Conservation (phyloP, 2,888 invertebrate species). For the Dicyrtomina minuta region DNA sequence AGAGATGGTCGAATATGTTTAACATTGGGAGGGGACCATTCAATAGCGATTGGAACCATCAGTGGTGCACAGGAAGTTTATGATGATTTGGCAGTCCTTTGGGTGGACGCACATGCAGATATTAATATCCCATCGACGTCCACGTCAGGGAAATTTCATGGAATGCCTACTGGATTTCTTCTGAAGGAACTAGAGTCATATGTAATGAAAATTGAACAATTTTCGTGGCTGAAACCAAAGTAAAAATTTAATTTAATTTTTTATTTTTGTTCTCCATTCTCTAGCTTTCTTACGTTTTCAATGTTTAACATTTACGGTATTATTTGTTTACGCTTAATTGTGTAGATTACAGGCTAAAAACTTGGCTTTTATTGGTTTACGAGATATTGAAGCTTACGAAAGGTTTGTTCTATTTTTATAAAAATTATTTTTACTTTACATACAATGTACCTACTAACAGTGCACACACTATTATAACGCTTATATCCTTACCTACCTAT, state of each 20-base stretch:
- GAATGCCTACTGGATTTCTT: conserved; percentile 60
- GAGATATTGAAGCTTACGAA: conserved; percentile 67
- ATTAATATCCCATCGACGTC: conserved; percentile 60
- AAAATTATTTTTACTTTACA: too few species aligned
- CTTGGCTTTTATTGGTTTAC: conserved; percentile 76
- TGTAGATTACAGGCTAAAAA: conserved; percentile 66
- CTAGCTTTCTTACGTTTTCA: too few species aligned
- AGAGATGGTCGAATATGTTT: conserved; percentile 54
- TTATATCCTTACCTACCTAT: too few species aligned
- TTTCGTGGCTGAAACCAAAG: conserved; percentile 56
- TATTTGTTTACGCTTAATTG: too few species aligned
- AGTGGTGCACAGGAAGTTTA: conserved; percentile 55
- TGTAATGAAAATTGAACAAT: conserved; percentile 55
- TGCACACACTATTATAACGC: too few species aligned
- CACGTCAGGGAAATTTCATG: conserved; percentile 60
- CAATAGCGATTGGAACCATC: conserved; percentile 59
- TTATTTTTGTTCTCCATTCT: too few species aligned
- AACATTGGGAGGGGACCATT: conserved; percentile 62
- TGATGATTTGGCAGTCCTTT: conserved; percentile 57
- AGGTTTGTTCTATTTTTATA: not conserved
- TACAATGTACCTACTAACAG: too few species aligned
- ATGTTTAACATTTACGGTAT: too few species aligned
- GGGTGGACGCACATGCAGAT: conserved; percentile 62
- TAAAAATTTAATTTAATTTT: conserved; percentile 6
- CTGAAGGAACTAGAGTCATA: conserved; percentile 57